phyloP scores from a whole-genome alignment of 2,888 invertebrate species.

The Tortricodes alternella region DNA sequence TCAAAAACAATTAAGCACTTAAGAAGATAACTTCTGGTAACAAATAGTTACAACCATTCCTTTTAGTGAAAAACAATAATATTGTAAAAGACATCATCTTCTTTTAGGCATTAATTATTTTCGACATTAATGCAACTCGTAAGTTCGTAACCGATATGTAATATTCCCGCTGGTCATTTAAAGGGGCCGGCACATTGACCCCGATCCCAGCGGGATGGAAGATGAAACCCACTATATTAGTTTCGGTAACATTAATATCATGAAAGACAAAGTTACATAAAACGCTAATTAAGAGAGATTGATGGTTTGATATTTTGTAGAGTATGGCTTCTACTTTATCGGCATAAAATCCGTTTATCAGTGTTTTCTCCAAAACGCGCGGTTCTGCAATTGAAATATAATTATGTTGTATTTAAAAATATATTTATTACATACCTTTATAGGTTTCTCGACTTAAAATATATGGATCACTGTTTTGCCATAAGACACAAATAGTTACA shows the following conservation, averaged over 20 bases:
- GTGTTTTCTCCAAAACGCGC: too few species aligned
- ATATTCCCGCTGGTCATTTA: slow-evolving; percentile 61
- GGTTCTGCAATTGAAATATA: too few species aligned
- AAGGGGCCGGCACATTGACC: slow-evolving; percentile 73
- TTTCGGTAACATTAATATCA: slow-evolving; percentile 57
- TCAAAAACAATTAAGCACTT: neutral
- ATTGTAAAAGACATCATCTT: slow-evolving; percentile 12
- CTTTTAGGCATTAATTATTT: slow-evolving; percentile 12
- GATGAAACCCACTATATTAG: slow-evolving; percentile 53
- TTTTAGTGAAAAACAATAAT: neutral
- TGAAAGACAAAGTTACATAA: slow-evolving; percentile 9
- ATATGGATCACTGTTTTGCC: too few species aligned
- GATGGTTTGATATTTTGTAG: slow-evolving; percentile 1
- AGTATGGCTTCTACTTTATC: too few species aligned
- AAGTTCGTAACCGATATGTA: slow-evolving; percentile 58
- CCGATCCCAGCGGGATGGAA: slow-evolving; percentile 52
- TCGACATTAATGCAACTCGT: slow-evolving; percentile 13
- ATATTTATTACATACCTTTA: too few species aligned
- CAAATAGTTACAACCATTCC: neutral
- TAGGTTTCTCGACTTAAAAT: too few species aligned
- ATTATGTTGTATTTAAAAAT: too few species aligned
- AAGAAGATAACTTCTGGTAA: neutral
- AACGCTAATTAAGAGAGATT: slow-evolving; percentile 1
- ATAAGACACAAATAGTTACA: too few species aligned
- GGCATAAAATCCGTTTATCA: too few species aligned